These are phyloP conservation scores for Ophioderma brevispina DNA, from an alignment of 35 echinoderm and acorn worm genomes.

Conservation along the genomic window DNA sequence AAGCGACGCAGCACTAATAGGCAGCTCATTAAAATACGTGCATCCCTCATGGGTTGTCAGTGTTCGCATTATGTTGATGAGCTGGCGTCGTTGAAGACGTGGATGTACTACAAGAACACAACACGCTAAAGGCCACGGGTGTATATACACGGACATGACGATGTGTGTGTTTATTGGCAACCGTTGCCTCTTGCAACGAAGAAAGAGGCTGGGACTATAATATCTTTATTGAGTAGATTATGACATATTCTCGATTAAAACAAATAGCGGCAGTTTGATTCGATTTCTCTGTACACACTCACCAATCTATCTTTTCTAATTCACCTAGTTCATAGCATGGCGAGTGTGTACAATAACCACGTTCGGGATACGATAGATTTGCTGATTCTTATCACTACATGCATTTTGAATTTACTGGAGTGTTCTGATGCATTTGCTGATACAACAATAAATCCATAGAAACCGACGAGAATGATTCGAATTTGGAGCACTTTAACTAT, in stretches of 20 bases:
- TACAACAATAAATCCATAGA: not conserved
- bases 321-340: too few relatives aligned
- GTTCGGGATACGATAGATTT: too few relatives aligned
- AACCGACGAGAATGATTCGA: not conserved
- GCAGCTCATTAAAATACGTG: not conserved
- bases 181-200: not conserved
- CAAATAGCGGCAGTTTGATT: not conserved
- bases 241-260: not conserved
- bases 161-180: not conserved
- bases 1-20: not conserved
- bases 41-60: not conserved
- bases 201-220: not conserved
- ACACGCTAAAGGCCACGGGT: too few relatives aligned
- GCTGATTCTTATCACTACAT: not conserved
- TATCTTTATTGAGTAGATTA: not conserved
- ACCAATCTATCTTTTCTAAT: too few relatives aligned
- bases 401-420: not conserved
- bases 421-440: not conserved
- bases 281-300: too few relatives aligned
- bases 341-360: too few relatives aligned
- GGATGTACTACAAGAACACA: not conserved
- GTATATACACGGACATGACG: not conserved
- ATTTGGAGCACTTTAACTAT: not conserved
- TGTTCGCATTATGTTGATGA: not conserved
- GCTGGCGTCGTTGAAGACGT: not conserved